Conservation (phyloP, 2,113 vertebrate genomes). For the Struthio camelus region DNA sequence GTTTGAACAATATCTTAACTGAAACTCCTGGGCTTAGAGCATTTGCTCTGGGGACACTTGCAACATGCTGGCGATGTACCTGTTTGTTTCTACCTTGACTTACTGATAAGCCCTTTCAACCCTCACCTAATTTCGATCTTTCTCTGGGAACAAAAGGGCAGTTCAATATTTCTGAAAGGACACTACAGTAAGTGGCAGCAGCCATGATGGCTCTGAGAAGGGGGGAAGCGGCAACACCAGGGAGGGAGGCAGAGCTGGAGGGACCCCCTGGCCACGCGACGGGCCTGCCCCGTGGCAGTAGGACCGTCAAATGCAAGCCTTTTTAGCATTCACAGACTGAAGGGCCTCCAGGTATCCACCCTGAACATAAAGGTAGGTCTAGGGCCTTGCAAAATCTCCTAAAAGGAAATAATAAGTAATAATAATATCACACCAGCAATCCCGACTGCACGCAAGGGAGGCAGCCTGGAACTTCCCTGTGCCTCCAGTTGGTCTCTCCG, state of each 20-base stretch:
- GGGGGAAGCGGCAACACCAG: rapidly evolving
- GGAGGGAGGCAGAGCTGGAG: not conserved
- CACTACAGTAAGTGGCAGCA: not conserved
- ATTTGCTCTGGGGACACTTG: not conserved
- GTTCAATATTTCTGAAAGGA: not conserved
- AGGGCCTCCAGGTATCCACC: not conserved
- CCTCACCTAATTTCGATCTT: slow-evolving; percentile 24
- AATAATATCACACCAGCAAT: too few relatives aligned
- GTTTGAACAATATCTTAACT: not conserved
- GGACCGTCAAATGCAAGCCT: not conserved
- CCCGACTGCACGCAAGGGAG: not conserved
- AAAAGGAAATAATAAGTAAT: too few relatives aligned
- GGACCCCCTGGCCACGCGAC: not conserved
- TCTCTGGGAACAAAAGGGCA: not conserved
- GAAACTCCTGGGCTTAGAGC: not conserved
- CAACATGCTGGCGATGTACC: not conserved
- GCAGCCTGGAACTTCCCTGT: not conserved
- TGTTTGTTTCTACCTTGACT: not conserved
- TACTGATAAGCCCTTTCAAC: slow-evolving; percentile 26
- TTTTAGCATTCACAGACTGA: not conserved
- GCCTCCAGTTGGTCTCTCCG: not conserved
- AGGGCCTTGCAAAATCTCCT: not conserved
- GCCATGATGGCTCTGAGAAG: rapidly evolving
- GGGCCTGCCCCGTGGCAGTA: not conserved
- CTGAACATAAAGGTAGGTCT: too few relatives aligned